Conservation (phyloP, 2,113 vertebrate species). For the Odocoileus hemionus region DNA sequence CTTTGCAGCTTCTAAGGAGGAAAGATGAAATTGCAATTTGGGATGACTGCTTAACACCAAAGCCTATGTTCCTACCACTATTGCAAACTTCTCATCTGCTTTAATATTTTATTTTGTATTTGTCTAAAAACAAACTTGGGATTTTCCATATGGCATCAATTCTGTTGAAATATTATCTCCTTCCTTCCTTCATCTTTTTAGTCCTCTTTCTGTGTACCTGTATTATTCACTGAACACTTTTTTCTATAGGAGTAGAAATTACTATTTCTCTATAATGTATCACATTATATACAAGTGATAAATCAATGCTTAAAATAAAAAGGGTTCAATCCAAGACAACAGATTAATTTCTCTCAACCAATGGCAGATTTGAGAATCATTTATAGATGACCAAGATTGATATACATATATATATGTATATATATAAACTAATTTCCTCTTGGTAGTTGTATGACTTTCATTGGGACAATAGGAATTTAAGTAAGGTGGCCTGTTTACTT, state of each 20-base stretch:
- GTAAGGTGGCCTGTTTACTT: background rate
- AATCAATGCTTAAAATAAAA: background rate
- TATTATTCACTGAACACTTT: background rate
- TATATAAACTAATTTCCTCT: background rate
- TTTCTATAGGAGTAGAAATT: background rate
- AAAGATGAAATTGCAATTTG: background rate
- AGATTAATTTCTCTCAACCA: background rate
- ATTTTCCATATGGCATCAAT: constrained; percentile 34
- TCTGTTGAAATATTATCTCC: constrained; percentile 26
- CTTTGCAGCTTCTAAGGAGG: background rate
- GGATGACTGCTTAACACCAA: background rate
- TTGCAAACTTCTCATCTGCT: background rate
- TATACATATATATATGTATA: background rate
- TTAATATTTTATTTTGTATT: constrained; percentile 25
- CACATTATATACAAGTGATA: background rate
- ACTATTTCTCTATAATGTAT: background rate
- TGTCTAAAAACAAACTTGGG: background rate
- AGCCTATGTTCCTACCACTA: background rate
- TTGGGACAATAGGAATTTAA: background rate
- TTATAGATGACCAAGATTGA: background rate
- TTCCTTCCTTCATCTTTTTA: background rate
- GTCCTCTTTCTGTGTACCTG: background rate
- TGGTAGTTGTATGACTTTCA: background rate
- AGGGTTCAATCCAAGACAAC: background rate
- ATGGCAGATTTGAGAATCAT: background rate